Evolutionary conservation across 2,888 invertebrate genomes (phyloP).

Genomic region (Dendrolimus houi): DNA sequence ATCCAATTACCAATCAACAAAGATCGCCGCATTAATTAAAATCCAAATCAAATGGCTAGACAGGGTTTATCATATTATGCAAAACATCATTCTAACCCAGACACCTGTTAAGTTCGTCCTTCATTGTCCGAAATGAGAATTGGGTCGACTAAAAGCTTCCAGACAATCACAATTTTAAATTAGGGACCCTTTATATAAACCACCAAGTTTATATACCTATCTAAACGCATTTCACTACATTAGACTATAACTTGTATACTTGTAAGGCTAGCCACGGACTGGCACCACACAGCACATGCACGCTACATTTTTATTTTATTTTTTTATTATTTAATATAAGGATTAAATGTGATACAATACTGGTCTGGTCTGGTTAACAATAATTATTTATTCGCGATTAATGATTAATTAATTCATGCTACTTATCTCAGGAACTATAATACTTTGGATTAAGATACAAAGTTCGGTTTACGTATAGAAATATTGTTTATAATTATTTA

Average conservation of each 20-base stretch:
- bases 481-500: too few relatives aligned
- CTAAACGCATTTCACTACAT: conserved; percentile 35
- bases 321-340: too few relatives aligned
- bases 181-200: conserved; percentile 42
- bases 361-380: too few relatives aligned
- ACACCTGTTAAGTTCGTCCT: conserved; percentile 60
- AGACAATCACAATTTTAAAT: conserved; percentile 74
- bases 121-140: conserved; percentile 54
- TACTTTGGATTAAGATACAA: too few relatives aligned
- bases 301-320: too few relatives aligned
- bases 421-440: too few relatives aligned
- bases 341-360: too few relatives aligned
- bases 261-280: background rate
- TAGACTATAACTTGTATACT: conserved; percentile 8
- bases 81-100: conserved; percentile 49
- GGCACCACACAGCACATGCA: background rate
- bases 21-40: conserved; percentile 2
- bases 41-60: conserved; percentile 46
- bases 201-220: conserved; percentile 31
- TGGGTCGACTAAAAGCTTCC: conserved; percentile 63
- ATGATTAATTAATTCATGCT: too few relatives aligned
- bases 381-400: too few relatives aligned
- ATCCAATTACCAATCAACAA: background rate
- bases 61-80: conserved; percentile 55
- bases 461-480: too few relatives aligned